Conservation (phyloP, 2,888 invertebrate species). For the Macrosoma leucophasiata region DNA sequence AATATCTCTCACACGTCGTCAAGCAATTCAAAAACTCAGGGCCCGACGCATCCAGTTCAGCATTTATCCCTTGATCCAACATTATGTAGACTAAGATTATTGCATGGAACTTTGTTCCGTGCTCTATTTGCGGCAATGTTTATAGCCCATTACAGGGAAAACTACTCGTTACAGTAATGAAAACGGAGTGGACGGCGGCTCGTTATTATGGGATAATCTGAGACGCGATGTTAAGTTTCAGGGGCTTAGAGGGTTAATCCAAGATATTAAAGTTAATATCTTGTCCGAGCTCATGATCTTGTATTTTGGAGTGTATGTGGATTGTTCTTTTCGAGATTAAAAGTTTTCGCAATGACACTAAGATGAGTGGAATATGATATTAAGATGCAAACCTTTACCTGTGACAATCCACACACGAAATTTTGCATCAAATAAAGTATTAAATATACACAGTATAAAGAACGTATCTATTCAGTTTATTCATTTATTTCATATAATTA, state of each 20-base stretch:
- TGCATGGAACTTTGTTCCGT: conserved; percentile 48
- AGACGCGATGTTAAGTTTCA: conserved; percentile 27
- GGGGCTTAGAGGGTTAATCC: conserved; percentile 21
- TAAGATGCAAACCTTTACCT: too few relatives aligned
- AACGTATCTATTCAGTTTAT: too few relatives aligned
- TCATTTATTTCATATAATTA: too few relatives aligned
- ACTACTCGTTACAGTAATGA: conserved; percentile 64
- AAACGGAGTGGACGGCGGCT: conserved; percentile 60
- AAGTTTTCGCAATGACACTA: too few relatives aligned
- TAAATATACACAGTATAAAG: conserved; percentile 21
- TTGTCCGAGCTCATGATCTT: too few relatives aligned
- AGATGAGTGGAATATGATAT: too few relatives aligned
- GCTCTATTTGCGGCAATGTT: conserved; percentile 61
- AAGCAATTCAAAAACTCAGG: too few relatives aligned
- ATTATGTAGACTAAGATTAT: conserved; percentile 42
- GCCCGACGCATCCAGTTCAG: conserved; percentile 32
- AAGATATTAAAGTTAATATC: conserved; percentile 26
- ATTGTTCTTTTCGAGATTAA: too few relatives aligned
- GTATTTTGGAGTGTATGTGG: too few relatives aligned
- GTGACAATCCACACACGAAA: conserved; percentile 21
- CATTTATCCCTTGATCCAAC: conserved; percentile 21
- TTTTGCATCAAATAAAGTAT: conserved; percentile 25
- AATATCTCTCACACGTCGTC: too few relatives aligned
- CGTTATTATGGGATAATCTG: conserved; percentile 67
- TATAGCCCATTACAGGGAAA: conserved; percentile 65